Evolutionary conservation across 1,140 invertebrate species (phyloP), one percentile per base, ranked within the genome.

Genomic region (Holcopasites calliopsidis): DNA sequence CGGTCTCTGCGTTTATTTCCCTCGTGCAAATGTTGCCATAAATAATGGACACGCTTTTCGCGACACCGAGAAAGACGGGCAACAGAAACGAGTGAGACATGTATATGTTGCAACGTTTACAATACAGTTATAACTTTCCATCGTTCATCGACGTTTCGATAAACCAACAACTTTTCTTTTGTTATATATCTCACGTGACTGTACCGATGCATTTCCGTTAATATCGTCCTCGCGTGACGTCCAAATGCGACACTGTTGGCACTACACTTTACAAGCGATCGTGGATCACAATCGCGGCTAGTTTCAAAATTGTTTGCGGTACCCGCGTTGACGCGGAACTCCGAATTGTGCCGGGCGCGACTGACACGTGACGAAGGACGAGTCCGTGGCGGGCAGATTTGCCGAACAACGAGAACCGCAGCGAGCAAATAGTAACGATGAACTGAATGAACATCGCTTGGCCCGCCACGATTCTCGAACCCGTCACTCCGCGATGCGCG

Each of bases 391-490:
- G 44, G 13, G 26, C 16, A n/a, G 31, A 18, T 49, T 44, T 26
- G 21, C 26, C 33, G 38, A 52, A 35, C 23, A 65, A 57, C 21
- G 35, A 57, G 66, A 54, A 87, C 80, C 82, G 82, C 68, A 68
- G 61, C 85, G 79, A 66, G 55, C 86, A 84, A 85, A 87, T 86
- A 82, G 83, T 87, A 75, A 82, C 85, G 85, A 70, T 73, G 80
- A 83, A 88, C 87, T 88, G 81, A 84, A 84, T 83, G 71, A 65
- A 71, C 33, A 50, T 54, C 52, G 49, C 80, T 79, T 52, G 44
- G 74, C 72, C 77, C 58, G 68, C 80, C 77, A 73, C 71, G 75
- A 83, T 73, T 73, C 81, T 76, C 80, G 71, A 79, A 76, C 64
- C 55, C 66, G 60, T 28, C 47, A 50, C 49, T 38, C 40, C 50